phyloP scores from a whole-genome alignment of 2,113 vertebrate genomes.

The Protobothrops mucrosquamatus region DNA sequence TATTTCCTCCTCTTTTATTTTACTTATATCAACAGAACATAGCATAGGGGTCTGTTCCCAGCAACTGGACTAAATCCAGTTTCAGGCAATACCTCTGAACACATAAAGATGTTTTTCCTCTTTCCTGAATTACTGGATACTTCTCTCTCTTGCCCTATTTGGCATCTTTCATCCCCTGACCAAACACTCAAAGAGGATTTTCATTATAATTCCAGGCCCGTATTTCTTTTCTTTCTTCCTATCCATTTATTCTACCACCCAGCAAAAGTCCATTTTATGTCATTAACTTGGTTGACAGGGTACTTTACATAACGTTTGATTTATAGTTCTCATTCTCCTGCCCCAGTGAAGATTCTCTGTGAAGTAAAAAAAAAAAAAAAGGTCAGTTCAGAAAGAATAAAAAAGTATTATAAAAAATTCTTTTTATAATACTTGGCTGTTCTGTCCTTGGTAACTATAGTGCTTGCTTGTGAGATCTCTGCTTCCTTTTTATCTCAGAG shows the following conservation, averaged over 20 bases:
- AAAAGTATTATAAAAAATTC: background rate
- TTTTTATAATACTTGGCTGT: background rate
- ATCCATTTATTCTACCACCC: background rate
- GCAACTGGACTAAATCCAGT: background rate
- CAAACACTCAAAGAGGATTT: background rate
- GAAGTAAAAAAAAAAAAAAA: background rate
- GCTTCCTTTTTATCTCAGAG: accelerated
- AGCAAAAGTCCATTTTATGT: background rate
- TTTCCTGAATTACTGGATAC: background rate
- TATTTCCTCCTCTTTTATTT: background rate
- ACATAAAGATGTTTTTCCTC: background rate
- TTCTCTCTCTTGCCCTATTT: background rate
- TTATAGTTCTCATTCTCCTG: background rate
- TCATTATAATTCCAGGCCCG: background rate
- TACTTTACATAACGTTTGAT: background rate
- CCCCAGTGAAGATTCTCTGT: background rate
- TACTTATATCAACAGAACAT: background rate
- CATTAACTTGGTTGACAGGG: background rate
- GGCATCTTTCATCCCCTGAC: background rate
- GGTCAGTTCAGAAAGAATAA: background rate
- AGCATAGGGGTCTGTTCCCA: background rate
- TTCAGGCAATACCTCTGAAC: background rate
- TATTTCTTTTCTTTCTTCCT: background rate
- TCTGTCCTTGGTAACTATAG: background rate
- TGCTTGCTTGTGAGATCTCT: background rate